Conservation (phyloP, 1,140 invertebrate genomes). For the Neodiprion pinetum region DNA sequence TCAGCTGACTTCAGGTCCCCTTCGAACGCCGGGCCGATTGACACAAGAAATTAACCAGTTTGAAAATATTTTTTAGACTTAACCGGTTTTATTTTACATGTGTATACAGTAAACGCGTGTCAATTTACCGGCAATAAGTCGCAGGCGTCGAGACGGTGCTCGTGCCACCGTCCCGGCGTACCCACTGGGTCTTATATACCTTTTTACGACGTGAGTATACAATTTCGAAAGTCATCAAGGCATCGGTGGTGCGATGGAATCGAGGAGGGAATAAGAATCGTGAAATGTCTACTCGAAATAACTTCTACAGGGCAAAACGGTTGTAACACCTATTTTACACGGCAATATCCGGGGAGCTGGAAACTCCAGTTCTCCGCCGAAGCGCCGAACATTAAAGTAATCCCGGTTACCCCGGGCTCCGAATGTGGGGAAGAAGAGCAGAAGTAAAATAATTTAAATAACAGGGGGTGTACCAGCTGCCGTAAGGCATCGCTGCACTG, state of each 20-base stretch:
- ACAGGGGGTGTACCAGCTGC: neutral
- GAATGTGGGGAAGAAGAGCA: neutral
- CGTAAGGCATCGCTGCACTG: neutral
- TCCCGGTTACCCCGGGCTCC: neutral
- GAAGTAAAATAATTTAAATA: slow-evolving; percentile 8
- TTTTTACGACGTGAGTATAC: neutral
- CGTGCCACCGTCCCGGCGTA: neutral
- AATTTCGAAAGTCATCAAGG: neutral
- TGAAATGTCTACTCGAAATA: neutral
- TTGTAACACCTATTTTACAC: neutral
- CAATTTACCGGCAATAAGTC: no score
- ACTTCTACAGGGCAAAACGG: neutral
- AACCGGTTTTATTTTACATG: no score
- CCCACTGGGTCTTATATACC: neutral
- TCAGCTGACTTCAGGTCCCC: no score
- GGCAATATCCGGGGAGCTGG: neutral
- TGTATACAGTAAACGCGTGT: no score
- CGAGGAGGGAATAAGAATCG: neutral
- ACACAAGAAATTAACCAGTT: no score
- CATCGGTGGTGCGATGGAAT: neutral
- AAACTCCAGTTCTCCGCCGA: neutral
- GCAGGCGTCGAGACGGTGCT: neutral
- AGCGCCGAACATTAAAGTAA: slow-evolving; percentile 2
- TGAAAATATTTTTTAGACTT: no score
- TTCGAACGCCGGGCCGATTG: no score